These are phyloP conservation scores for Formicarius rufipectus DNA, from an alignment of 2,113 vertebrate genomes.

Conservation along the genomic window DNA sequence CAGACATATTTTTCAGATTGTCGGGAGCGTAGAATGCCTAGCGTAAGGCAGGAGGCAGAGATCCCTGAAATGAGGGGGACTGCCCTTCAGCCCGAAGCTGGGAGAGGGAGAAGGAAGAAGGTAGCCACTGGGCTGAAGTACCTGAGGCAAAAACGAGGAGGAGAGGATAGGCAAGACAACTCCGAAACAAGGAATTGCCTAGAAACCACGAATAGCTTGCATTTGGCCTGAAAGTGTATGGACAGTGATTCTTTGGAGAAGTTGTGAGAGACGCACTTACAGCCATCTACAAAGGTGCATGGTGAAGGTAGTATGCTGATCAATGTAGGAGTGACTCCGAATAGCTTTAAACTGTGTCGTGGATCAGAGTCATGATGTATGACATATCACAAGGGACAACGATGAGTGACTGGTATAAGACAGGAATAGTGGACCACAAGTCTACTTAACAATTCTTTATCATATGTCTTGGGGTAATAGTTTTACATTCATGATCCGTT, in stretches of 20 bases:
- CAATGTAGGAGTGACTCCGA: background rate
- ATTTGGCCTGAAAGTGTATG: background rate
- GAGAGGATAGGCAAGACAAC: background rate
- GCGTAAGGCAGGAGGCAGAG: background rate
- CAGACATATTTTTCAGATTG: background rate
- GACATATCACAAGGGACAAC: background rate
- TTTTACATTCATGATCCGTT: conserved; percentile 44
- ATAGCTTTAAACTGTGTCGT: conserved; percentile 25
- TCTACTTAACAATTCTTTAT: conserved; percentile 45
- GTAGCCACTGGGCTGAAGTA: background rate
- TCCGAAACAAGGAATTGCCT: background rate
- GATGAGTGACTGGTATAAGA: conserved; percentile 29
- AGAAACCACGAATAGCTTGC: background rate
- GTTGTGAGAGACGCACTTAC: background rate
- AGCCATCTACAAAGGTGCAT: background rate
- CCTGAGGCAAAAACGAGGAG: background rate
- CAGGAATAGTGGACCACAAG: conserved; percentile 48
- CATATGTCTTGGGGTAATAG: conserved; percentile 8
- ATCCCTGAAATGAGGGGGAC: too few species aligned
- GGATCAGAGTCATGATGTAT: conserved; percentile 45
- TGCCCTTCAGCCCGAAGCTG: background rate
- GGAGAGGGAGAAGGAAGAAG: background rate
- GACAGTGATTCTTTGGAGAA: background rate
- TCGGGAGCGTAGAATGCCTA: background rate
- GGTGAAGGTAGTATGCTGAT: background rate